These are phyloP conservation scores for Actinia tenebrosa DNA, from an alignment of 64 coral and sea anemone species.

Conservation along the genomic window DNA sequence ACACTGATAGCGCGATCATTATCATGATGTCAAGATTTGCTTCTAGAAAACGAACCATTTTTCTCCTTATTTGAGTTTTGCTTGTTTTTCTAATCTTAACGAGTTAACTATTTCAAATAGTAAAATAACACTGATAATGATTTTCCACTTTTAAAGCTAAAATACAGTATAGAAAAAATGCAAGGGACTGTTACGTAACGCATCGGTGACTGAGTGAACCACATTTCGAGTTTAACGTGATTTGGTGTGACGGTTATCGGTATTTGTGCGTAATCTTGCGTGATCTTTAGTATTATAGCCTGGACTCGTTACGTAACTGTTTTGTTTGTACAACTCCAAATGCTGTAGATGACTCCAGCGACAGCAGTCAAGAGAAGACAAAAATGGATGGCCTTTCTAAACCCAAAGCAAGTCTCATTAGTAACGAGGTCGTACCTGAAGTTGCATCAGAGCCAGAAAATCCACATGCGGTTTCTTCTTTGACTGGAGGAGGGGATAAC, in stretches of 20 bases:
- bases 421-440: constrained; percentile 5
- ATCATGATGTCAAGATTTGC: background rate
- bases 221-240: background rate
- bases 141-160: background rate
- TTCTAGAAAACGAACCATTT: background rate
- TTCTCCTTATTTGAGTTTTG: background rate
- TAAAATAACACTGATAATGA: background rate
- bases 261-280: background rate
- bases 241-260: background rate
- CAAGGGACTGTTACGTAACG: background rate
- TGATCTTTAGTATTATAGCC: background rate
- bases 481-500: constrained; percentile 18
- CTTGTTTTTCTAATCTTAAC: background rate
- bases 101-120: background rate
- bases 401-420: constrained; percentile 4
- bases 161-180: background rate
- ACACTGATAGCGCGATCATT: background rate
- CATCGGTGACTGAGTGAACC: background rate
- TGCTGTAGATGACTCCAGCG: background rate
- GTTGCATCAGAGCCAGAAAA: background rate
- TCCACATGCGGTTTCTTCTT: background rate
- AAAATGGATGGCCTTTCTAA: constrained; percentile 13
- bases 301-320: background rate
- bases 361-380: background rate
- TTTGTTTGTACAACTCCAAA: background rate